phyloP scores from a whole-genome alignment of 2,888 invertebrate species.

The Acleris laterana region DNA sequence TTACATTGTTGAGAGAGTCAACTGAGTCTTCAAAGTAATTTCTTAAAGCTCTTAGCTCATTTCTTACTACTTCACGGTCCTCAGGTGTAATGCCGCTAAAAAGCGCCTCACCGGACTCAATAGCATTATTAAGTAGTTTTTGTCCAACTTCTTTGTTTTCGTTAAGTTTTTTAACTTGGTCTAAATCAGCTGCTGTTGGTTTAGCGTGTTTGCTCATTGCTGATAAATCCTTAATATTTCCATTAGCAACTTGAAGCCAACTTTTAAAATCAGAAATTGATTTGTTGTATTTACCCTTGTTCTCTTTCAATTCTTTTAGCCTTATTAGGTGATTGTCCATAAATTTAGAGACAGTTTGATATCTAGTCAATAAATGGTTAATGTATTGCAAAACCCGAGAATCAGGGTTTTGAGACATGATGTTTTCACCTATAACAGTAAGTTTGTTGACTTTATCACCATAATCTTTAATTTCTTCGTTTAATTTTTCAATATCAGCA shows the following conservation, averaged over 20 bases:
- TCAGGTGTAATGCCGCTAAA: slow-evolving; percentile 94
- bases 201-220: slow-evolving; percentile 90
- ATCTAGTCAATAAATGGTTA: slow-evolving; percentile 90
- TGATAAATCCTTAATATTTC: slow-evolving; percentile 89
- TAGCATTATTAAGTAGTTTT: slow-evolving; percentile 89
- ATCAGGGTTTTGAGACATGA: slow-evolving; percentile 91
- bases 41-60: slow-evolving; percentile 91
- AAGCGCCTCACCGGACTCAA: slow-evolving; percentile 94
- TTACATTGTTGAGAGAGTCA: slow-evolving; percentile 92
- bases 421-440: slow-evolving; percentile 87
- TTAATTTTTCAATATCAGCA: slow-evolving; percentile 85
- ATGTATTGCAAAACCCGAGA: slow-evolving; percentile 92
- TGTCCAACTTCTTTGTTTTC: slow-evolving; percentile 92
- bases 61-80: slow-evolving; percentile 92
- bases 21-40: slow-evolving; percentile 93
- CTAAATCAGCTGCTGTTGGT: slow-evolving; percentile 89
- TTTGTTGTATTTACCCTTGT: slow-evolving; percentile 87
- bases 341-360: slow-evolving; percentile 89
- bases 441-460: slow-evolving; percentile 88
- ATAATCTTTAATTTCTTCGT: slow-evolving; percentile 86
- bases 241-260: slow-evolving; percentile 91
- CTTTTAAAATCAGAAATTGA: slow-evolving; percentile 88
- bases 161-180: slow-evolving; percentile 89
- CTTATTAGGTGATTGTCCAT: slow-evolving; percentile 88
- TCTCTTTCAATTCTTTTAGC: slow-evolving; percentile 88